Conservation (phyloP, 1,140 invertebrate genomes). For the Trachymyrmex septentrionalis region DNA sequence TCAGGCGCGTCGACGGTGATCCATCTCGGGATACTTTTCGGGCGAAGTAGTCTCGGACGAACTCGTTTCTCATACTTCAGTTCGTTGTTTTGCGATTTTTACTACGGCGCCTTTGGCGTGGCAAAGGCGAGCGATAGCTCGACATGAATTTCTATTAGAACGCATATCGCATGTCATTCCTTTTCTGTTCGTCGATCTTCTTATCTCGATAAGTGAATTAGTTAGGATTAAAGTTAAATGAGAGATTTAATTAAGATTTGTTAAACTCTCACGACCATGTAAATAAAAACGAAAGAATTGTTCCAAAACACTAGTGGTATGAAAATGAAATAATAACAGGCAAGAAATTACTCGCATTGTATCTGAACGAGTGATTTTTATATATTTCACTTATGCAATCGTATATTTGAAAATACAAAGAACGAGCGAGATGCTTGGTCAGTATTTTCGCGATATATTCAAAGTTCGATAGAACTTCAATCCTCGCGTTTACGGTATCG, state of each 20-base stretch:
- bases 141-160: neutral
- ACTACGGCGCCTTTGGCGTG: neutral
- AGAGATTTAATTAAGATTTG: slow-evolving; percentile 13
- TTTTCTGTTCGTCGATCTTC: neutral
- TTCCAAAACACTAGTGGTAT: neutral
- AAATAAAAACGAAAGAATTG: neutral
- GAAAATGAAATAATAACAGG: neutral
- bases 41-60: slow-evolving; percentile 24
- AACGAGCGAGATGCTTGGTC: neutral
- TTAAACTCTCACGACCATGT: neutral
- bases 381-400: neutral
- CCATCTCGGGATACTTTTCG: slow-evolving; percentile 62
- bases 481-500: neutral
- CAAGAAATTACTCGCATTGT: neutral
- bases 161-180: neutral
- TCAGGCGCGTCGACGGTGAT: slow-evolving; percentile 67
- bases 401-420: neutral
- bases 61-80: slow-evolving; percentile 25
- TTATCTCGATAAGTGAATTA: too few relatives aligned
- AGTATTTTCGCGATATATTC: neutral
- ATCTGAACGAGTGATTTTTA: neutral
- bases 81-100: slow-evolving; percentile 45
- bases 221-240: neutral
- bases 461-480: neutral
- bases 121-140: neutral